Conservation (phyloP, 2,797 vertebrate genomes). For the Sebastes nivosus region DNA sequence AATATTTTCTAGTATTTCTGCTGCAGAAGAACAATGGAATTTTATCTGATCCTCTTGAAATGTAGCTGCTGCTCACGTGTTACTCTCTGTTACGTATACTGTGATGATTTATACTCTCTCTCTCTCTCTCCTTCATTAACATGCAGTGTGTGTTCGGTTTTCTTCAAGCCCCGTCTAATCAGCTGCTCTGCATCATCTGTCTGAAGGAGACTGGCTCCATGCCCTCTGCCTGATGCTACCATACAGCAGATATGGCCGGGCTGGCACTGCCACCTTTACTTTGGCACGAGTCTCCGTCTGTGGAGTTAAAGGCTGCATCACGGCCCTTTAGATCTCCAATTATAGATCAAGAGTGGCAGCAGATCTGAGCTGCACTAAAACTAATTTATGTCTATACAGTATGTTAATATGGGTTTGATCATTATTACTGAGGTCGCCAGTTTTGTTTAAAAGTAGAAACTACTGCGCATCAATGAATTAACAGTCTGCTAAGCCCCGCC, state of each 20-base stretch:
- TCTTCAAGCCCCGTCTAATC: constrained; percentile 46
- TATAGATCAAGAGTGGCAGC: constrained; percentile 47
- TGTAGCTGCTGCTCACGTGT: background rate
- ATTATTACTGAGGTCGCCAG: constrained; percentile 14
- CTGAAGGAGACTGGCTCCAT: constrained; percentile 58
- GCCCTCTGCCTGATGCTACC: constrained; percentile 49
- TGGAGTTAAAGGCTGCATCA: constrained; percentile 50
- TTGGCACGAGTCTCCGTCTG: constrained; percentile 47
- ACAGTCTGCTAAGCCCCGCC: background rate
- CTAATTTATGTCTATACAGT: constrained; percentile 20
- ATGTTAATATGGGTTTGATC: constrained; percentile 30
- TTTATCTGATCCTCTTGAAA: background rate
- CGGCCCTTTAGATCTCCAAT: constrained; percentile 39
- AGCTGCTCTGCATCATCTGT: constrained; percentile 63
- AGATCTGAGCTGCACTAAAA: constrained; percentile 27
- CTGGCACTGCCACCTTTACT: constrained; percentile 58
- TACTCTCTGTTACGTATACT: constrained; percentile 12
- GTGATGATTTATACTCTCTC: constrained; percentile 5
- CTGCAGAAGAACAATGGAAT: background rate
- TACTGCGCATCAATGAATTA: background rate
- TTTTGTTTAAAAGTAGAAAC: constrained; percentile 3
- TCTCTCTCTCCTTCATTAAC: constrained; percentile 28
- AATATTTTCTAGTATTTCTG: constrained; percentile 9
- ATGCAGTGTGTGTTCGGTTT: constrained; percentile 33
- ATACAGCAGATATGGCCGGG: constrained; percentile 37